Evolutionary conservation across 2,113 vertebrate genomes (phyloP), one percentile per base, ranked within the genome.

Genomic region (Ptilorrhoa leucosticta): DNA sequence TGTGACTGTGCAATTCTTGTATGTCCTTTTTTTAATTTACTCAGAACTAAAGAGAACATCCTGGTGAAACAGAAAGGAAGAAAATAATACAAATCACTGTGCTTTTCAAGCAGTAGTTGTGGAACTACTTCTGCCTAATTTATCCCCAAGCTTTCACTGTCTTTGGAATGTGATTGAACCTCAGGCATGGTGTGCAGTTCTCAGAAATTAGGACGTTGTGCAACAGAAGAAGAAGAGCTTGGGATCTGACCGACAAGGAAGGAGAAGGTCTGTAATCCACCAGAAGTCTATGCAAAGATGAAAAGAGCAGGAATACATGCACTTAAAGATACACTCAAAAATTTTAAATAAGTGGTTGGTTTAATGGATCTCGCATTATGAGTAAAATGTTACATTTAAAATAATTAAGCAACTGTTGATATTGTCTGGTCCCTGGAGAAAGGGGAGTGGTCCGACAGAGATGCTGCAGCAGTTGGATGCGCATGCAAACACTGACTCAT

Each of bases 401-500:
- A 20, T 18, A 35, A 8, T 39, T 42, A 48, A 83, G 35, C 50
- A 50, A 1, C 7, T 60, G 5, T 50, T 73, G 53, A 33, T 4
- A 4, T 42, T 68, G 50, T 27, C 42, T 57, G 26, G n/a, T n/a
- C 28, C 48, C 58, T 53, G 58, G n/a, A 80, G 31, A 63, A 69
- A 66, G 15, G 7, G 8, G 9, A 69, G 26, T 4, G 20, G 13
- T 71, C 35, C 1, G 1, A 57, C 27, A 23, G 45, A 57, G 70
- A 4, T 63, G 44, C 33, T 70, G 56, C 51, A 80, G 71, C 15
- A n/a, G 22, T 6, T 1, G 0, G 16, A 31, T n/a, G 22, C 0
- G 0, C 16, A 6, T 11, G 27, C 35, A 65, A 69, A 26, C 6
- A 27, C 30, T 4, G 3, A 14, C 0, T 2, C 37, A 18, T 0